Evolutionary conservation across 2,113 vertebrate genomes (phyloP), one percentile per base, ranked within the genome.

Genomic region (Telmatochromis brachygnathus): DNA sequence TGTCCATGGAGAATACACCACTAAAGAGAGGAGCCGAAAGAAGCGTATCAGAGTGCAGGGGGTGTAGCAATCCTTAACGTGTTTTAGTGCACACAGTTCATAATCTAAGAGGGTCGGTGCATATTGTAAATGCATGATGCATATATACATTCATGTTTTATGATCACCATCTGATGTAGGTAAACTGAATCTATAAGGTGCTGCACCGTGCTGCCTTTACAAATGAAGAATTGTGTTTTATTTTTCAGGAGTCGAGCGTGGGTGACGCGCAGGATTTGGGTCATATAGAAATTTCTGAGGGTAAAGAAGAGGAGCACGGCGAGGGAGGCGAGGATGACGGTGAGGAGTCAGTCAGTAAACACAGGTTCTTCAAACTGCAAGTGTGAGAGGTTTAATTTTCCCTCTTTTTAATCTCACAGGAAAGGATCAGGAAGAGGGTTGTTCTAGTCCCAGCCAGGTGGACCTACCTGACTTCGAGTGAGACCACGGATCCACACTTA

Each of bases 191-290:
- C 39, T 73, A 73, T 26, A 73, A 45, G 21, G 8, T 45, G 39
- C 7, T 15, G 6, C 26, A 10, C 13, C 26, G 12, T 9, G 54
- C 62, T 45, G 7, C 35, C 26, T 79, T 60, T 10, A 37, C 4
- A 35, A 81, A 17, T 6, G 2, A 51, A 79, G 30, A 58, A 23
- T 33, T n/a, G 9, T 12, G 9, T 51, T 56, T 17, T 4, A 33
- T n/a, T 42, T 23, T 13, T 19, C 26, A 95, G 95, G 95, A 93
- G 58, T 94, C 93, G 1, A 92, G 87, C 9, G 84, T 83, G 7
- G 94, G 84, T 9, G 91, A 95, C 1, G 51, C 47, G 45, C 91
- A 93, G 84, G 94, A 95, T 81, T 83, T 94, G 87, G 70, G 55
- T 58, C 85, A 70, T 82, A 85, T 94, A 5, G 87, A 92, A 37